phyloP scores from a whole-genome alignment of 2,888 invertebrate genomes.

The Diadromus collaris region DNA sequence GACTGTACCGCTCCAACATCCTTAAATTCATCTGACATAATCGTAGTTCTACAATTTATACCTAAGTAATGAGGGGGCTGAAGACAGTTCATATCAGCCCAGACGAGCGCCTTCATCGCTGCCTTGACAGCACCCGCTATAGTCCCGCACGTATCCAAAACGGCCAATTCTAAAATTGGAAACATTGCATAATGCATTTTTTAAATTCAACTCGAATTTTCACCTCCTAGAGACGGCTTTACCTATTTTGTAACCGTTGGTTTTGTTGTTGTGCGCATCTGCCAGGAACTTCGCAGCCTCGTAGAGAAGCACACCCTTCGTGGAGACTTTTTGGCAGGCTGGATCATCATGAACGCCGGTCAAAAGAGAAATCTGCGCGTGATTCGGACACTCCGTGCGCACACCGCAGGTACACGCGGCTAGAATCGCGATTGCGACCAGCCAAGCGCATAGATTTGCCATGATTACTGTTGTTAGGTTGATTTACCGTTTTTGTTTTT shows the following conservation, averaged over 20 bases:
- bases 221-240: background rate
- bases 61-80: conserved; percentile 79
- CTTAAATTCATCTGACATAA: background rate
- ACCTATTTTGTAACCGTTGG: conserved; percentile 76
- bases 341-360: conserved; percentile 75
- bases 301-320: conserved; percentile 73
- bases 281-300: conserved; percentile 74
- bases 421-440: conserved; percentile 66
- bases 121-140: conserved; percentile 76
- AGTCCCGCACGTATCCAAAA: conserved; percentile 79
- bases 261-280: conserved; percentile 73
- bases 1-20: no score
- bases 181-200: background rate
- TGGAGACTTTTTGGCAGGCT: conserved; percentile 71
- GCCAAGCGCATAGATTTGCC: conserved; percentile 56
- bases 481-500: background rate
- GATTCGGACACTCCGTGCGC: conserved; percentile 70
- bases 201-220: background rate
- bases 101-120: conserved; percentile 78
- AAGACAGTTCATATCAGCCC: conserved; percentile 77
- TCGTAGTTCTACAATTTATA: conserved; percentile 54
- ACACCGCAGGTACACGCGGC: conserved; percentile 76
- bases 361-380: conserved; percentile 71
- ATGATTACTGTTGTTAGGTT: conserved; percentile 40
- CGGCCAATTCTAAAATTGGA: conserved; percentile 65